Base-by-base conservation (phyloP, 1,140 invertebrate species). In the Tetranychus urticae region DNA sequence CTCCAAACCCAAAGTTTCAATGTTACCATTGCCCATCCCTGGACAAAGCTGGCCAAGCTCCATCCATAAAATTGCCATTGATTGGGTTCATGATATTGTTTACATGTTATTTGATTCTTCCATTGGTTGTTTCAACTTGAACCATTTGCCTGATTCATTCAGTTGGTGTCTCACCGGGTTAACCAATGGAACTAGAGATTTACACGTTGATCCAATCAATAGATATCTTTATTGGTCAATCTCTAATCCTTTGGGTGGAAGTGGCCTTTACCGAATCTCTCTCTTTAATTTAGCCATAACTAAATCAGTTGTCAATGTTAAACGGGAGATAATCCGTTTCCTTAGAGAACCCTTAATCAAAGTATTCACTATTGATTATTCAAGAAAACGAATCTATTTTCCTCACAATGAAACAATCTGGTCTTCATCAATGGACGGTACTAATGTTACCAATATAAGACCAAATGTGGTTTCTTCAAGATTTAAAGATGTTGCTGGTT, bases 201-300 rank as follows among this genome's bases (percentile, higher is more conserved):
- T 93, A 62, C 81, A 89, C 71, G 82, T 91, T 0, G 89, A 94
- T 76, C 86, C 90, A 34, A 83, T 86, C 64, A 93, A 92, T 71
- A 89, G 88, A 73, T 88, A 73, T 75, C 74, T 64, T 58, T 59
- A 33, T 47, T 62, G 55, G 55, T 37, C 55, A 10, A 37, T 58
- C 36, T 23, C 13, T 34, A 37, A 63, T 36, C 33, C 37, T 35
- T 31, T 36, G 1, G 33, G n/a, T 14, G n/a, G 31, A 31, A 33
- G 33, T 39, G 55, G 55, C 55, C 8, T 56, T 8, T 56, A 56
- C 33, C 55, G 55, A 35, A n/a, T n/a, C 37, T 14, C 34, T 56
- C 36, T 56, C 2, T 35, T 33, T 8, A 34, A 34, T 10, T n/a
- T 56, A 7, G 10, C 14, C 10, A 31, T 8, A 23, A 12, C 55